Evolutionary conservation across 2,888 invertebrate species (phyloP), one percentile per base, ranked within the genome.

Genomic region (Congeria kusceri): DNA sequence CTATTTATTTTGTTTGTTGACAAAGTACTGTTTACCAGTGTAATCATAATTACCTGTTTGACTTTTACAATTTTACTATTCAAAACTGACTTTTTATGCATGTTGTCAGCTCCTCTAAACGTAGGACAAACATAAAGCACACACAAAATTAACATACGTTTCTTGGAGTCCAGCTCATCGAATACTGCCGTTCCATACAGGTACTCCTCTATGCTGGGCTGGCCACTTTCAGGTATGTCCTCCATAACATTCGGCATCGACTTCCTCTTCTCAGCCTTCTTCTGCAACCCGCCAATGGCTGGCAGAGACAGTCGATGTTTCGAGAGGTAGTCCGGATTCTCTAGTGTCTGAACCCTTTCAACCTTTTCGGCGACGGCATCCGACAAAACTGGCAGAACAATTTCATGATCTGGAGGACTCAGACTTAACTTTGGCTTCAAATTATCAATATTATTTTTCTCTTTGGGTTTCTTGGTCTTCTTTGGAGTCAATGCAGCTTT

Each of bases 341-440:
- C 76, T 25, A 73, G 47, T 25, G 76, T 72, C 23, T 49, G 64
- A 25, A 80, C 69, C 18, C 80, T 86, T 44, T 83, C 80, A 46
- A 87, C 71, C 18, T 76, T 76, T 5, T 80, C 76, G 44, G 86
- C 87, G 1, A 84, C 76, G n/a, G 84, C 87, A 29, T 81, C 61
- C 0, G 87, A 88, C 11, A 87, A 67, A 49, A 84, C 85, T 27
- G 87, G 83, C 56, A 75, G 71, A 0, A 77, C 68, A 11, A 83
- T 59, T 28, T 66, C 68, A 32, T 71, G 57, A 58, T 80, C 77
- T n/a, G 72, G 78, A 13, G 83, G 78, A 79, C 80, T 80, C 1
- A 80, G 53, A 63, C 73, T 81, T 58, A 83, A 78, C n/a, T 80
- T 68, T 5, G 86, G 80, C 69, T 83, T 86, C n/a, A 84, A 64